Conservation (phyloP, 2,113 vertebrate genomes). For the Scolopax mira region DNA sequence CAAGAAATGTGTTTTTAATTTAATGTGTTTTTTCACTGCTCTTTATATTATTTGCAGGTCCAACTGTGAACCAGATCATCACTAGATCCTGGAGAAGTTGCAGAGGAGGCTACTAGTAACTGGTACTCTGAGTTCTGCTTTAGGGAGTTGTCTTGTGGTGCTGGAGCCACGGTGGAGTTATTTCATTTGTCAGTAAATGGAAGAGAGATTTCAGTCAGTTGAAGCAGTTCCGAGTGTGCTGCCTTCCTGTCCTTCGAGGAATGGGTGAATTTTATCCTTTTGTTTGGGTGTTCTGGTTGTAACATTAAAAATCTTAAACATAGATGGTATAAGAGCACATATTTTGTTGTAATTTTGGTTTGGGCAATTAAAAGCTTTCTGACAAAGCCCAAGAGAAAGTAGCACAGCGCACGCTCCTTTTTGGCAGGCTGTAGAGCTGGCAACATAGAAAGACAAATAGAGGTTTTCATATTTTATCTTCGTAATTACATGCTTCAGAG, state of each 20-base stretch:
- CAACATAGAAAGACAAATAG: constrained; percentile 13
- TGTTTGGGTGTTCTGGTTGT: neutral
- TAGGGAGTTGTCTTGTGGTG: neutral
- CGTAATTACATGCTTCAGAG: constrained; percentile 53
- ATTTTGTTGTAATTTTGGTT: neutral
- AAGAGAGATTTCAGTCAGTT: neutral
- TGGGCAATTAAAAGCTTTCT: neutral
- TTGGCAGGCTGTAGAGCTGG: neutral
- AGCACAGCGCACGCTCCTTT: neutral
- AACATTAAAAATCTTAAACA: neutral
- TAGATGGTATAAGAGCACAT: neutral
- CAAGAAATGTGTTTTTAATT: neutral
- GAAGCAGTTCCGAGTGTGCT: neutral
- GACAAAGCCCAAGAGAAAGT: neutral
- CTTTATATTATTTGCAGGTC: neutral
- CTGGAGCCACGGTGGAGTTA: neutral
- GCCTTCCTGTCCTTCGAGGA: neutral
- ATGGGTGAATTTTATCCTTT: neutral
- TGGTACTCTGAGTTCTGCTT: neutral
- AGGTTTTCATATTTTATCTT: constrained; percentile 45
- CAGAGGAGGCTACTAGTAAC: neutral
- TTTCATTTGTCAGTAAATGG: neutral
- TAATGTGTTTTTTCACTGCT: neutral
- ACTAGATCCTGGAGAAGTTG: neutral
- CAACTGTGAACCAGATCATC: neutral